Conservation (phyloP, 2,797 vertebrate genomes). For the Argyrosomus regius region DNA sequence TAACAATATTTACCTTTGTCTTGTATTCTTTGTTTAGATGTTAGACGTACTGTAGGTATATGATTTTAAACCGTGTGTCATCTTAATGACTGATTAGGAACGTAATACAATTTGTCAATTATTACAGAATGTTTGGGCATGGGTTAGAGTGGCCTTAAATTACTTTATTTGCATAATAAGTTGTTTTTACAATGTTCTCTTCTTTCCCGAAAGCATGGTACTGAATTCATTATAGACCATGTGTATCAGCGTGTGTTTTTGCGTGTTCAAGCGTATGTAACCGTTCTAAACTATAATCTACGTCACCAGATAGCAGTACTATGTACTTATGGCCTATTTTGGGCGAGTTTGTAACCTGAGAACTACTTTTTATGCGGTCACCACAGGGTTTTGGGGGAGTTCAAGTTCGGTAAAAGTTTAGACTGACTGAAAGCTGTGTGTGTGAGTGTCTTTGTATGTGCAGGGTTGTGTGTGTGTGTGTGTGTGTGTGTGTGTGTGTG, state of each 20-base stretch:
- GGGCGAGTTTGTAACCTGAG: slow-evolving; percentile 75
- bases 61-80: not conserved
- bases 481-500: slow-evolving; percentile 15
- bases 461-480: not conserved
- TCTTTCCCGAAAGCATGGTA: slow-evolving; percentile 17
- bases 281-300: slow-evolving; percentile 74
- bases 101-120: not conserved
- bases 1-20: not conserved
- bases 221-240: slow-evolving; percentile 43
- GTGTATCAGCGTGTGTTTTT: slow-evolving; percentile 43
- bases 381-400: slow-evolving; percentile 74
- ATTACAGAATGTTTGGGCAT: not conserved
- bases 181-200: slow-evolving; percentile 36
- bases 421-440: slow-evolving; percentile 54
- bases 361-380: slow-evolving; percentile 79
- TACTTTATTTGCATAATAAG: slow-evolving; percentile 17
- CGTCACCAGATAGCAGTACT: slow-evolving; percentile 76
- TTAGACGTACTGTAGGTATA: not conserved
- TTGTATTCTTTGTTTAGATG: slow-evolving; percentile 16
- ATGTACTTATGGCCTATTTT: slow-evolving; percentile 83
- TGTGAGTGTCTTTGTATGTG: slow-evolving; percentile 14
- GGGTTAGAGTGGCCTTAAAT: slow-evolving; percentile 23
- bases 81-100: not conserved
- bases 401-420: slow-evolving; percentile 76
- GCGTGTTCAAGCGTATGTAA: slow-evolving; percentile 49